Base-by-base conservation (phyloP, 2,888 invertebrate species). In the Beris chalybata region DNA sequence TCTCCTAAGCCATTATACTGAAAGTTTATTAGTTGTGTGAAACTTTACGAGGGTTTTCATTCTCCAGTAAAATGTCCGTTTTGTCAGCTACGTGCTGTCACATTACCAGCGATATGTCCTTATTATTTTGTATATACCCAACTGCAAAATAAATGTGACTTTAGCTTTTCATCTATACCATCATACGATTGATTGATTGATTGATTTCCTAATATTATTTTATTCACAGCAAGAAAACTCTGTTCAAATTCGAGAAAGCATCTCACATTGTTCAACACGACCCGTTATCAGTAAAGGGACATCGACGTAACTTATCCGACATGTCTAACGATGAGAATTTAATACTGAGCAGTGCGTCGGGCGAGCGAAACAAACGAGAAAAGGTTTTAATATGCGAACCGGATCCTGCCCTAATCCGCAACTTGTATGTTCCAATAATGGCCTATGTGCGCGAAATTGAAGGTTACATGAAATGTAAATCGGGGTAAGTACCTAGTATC, bases 361-460 rank as follows among this genome's bases (percentile, higher is more conserved):
- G 69, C 30, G 71, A 74, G 32, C 75, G 75, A 13, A 78, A 78
- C 57, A 76, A 77, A 52, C 75, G 80, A 3, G 84, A 86, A 71
- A 88, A 88, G 74, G 78, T 86, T 57, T 81, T 93, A 56, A 90
- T 97, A 63, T 92, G 95, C 72, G 84, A 87, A 50, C 86, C 91
- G 5, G 88, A 91, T 78, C 86, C 88, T 53, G 87, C 86, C 72
- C 87, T 89, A 76, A 85, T 93, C 74, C 86, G 90, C 76, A 87
- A 90, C 32, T 88, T 93, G 66, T 92, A 93, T 80, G 89, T 91
- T 54, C 89, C 93, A 3, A 83, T 97, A 67, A 90, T 91, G 83
- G 85, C 86, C 68, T 92, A 96, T 72, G 89, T 93, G 70, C 87
- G 89, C 65, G 92, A 95, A 78, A 90, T 96, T 70, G 95, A 96